Evolutionary conservation across 2,888 invertebrate species (phyloP).

Genomic region (Limenitis camilla): DNA sequence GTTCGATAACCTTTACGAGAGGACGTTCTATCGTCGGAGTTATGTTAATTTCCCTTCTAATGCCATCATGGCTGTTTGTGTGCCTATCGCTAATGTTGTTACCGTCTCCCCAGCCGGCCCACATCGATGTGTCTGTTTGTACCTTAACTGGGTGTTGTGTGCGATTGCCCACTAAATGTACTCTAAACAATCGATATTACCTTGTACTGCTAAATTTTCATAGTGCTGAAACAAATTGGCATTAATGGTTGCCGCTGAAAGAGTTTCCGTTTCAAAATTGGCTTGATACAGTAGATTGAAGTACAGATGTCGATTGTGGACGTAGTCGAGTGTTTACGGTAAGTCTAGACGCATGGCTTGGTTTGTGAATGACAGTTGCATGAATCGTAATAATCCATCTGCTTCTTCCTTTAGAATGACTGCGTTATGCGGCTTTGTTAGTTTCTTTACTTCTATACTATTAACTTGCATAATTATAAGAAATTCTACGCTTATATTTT

Average conservation of each 20-base stretch:
- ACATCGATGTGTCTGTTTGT: conserved; percentile 44
- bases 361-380: conserved; percentile 26
- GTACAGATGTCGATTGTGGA: conserved; percentile 72
- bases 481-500: too few relatives aligned
- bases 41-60: conserved; percentile 54
- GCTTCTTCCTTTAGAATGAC: conserved; percentile 16
- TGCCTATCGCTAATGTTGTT: conserved; percentile 55
- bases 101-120: conserved; percentile 31
- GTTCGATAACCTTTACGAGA: conserved; percentile 47
- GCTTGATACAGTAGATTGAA: conserved; percentile 50
- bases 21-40: conserved; percentile 49
- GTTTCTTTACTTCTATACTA: too few relatives aligned
- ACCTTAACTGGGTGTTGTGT: conserved; percentile 62
- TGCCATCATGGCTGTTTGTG: conserved; percentile 52
- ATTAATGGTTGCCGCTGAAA: conserved; percentile 71
- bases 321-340: conserved; percentile 60
- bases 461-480: too few relatives aligned
- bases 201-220: conserved; percentile 48
- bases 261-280: conserved; percentile 64
- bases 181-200: conserved; percentile 64
- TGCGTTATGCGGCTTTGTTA: background rate
- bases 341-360: conserved; percentile 64
- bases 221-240: conserved; percentile 45
- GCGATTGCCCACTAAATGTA: conserved; percentile 60
- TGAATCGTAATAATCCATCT: conserved; percentile 19